Base-by-base conservation (phyloP, 2,113 vertebrate genomes). In the Blennius ocellaris region DNA sequence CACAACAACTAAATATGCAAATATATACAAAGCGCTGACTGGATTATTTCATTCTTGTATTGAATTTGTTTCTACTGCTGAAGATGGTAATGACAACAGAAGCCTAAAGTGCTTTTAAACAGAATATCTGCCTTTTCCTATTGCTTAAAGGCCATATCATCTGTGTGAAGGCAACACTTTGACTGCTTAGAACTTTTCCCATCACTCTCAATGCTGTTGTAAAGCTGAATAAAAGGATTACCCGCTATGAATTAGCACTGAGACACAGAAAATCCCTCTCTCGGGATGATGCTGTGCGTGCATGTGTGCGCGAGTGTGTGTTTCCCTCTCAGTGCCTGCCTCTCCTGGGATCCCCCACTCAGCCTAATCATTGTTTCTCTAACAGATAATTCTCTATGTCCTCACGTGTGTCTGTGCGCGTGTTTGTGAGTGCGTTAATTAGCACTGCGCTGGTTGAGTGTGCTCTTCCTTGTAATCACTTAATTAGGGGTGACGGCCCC, bases 401-500 rank as follows among this genome's bases (percentile, higher is more conserved):
- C 76, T 90, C 80, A 72, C 80, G 75, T 66, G 71, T 82, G 89
- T 84, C 68, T 59, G 55, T 73, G 61, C 12, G 77, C 69, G 72
- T 80, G 72, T 82, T 79, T 87, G 79, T 83, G 84, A 70, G 41
- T 74, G 75, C 80, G 93, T 96, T 98, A 96, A 98, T 99, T 97
- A 98, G 94, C 93, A 83, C 91, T 73, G 78, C 52, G 83, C 68
- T 11, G 92, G 93, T 94, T 81, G 94, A 94, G 94, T 91, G 94
- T 95, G 95, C 95, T 96, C 96, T 95, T 97, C 96, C 94, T 95
- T 85, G 92, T 96, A 94, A 97, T 96, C 94, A 94, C 93, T 95
- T 99, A 98, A 98, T 99, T 97, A 97, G 94, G 96, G 97, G 96
- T 97, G 96, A 97, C 93, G 94, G 94, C 94, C 95, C 92, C 86